phyloP scores from a whole-genome alignment of 2,113 vertebrate genomes.

The Apodemus sylvaticus region DNA sequence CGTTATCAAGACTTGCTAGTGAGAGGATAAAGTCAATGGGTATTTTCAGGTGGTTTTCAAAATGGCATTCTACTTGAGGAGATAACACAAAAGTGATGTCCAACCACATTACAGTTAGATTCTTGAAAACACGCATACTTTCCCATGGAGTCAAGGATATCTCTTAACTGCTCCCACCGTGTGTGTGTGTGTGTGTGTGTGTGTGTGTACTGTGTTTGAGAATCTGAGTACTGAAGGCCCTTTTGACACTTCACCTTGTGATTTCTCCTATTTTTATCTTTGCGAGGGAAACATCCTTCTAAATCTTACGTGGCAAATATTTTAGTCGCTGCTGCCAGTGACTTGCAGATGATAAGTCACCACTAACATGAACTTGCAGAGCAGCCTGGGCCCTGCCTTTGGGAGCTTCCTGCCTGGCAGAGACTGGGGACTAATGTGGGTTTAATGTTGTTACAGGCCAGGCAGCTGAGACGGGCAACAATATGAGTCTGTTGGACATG shows the following conservation, averaged over 20 bases:
- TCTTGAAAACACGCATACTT: not conserved
- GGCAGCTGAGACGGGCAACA: slow-evolving; percentile 89
- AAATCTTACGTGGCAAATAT: slow-evolving; percentile 28
- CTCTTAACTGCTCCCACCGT: not conserved
- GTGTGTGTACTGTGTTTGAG: not conserved
- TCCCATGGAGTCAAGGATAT: not conserved
- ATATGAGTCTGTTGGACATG: slow-evolving; percentile 95
- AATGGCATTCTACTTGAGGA: not conserved
- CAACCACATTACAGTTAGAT: not conserved
- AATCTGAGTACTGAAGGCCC: not conserved
- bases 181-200: not conserved
- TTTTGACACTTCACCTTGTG: not conserved
- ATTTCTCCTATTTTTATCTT: not conserved
- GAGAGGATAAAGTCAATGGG: not conserved
- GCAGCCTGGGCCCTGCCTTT: slow-evolving; percentile 39
- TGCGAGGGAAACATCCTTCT: not conserved
- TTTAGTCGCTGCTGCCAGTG: not conserved
- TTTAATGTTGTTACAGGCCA: slow-evolving; percentile 89
- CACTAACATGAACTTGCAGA: slow-evolving; percentile 63
- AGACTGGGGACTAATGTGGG: slow-evolving; percentile 82
- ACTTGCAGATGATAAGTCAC: slow-evolving; percentile 8
- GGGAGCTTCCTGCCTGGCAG: slow-evolving; percentile 66
- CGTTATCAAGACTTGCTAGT: not conserved
- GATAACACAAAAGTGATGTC: not conserved
- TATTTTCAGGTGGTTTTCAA: not conserved